Percentiles rank a stretch among this genome's conserved stretches.
Conservation (phyloP, 2,888 invertebrate genomes). For the Xanthia togata region DNA sequence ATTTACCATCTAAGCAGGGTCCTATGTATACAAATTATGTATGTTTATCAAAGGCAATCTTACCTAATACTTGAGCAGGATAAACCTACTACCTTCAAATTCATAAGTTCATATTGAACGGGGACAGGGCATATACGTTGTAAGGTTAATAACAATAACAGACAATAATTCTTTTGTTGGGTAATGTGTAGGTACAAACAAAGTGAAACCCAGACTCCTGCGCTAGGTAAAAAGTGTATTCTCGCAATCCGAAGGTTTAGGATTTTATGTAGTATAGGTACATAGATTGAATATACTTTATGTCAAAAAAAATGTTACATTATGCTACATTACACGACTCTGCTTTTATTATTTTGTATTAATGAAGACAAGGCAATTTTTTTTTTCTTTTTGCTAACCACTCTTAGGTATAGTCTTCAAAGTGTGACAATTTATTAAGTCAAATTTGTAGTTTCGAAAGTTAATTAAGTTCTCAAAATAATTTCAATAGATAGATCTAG, state of each 20-base stretch:
- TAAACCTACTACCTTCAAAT: background rate
- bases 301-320: no score
- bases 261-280: background rate
- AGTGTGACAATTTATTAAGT: background rate
- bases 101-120: background rate
- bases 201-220: background rate
- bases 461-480: slow-evolving; percentile 6
- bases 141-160: no score
- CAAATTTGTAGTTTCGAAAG: background rate
- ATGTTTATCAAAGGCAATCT: background rate
- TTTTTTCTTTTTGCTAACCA: background rate
- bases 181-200: background rate
- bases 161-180: no score
- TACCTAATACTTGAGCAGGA: background rate
- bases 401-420: background rate
- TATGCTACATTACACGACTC: background rate
- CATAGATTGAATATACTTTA: no score
- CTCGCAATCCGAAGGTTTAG: background rate
- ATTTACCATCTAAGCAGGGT: background rate
- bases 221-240: background rate
- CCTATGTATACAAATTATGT: background rate
- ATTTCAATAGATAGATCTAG: slow-evolving; percentile 12
- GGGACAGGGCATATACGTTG: no score
- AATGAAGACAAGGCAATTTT: background rate
- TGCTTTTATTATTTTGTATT: background rate